phyloP scores from a whole-genome alignment of 2,888 invertebrate species.

The Lagria hirta region DNA sequence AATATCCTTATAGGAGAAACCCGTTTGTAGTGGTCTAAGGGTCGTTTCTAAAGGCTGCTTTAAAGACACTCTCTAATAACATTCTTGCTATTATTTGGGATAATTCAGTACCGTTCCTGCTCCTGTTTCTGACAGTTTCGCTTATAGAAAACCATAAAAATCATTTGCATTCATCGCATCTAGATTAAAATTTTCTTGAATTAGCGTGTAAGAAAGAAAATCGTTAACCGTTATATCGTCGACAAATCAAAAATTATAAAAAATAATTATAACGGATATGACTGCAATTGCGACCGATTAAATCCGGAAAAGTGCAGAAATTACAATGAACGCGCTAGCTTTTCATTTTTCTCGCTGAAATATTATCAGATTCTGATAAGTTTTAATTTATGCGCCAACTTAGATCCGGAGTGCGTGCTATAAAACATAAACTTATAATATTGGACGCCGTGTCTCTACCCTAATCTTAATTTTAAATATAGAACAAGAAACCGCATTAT shows the following conservation, averaged over 20 bases:
- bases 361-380: slow-evolving; percentile 22
- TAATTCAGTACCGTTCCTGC: slow-evolving; percentile 19
- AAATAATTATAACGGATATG: no score
- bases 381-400: slow-evolving; percentile 23
- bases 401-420: slow-evolving; percentile 17
- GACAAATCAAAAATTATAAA: no score
- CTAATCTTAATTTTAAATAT: no score
- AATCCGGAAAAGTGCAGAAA: slow-evolving; percentile 29
- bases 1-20: slow-evolving; percentile 23
- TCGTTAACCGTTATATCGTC: no score
- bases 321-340: slow-evolving; percentile 30
- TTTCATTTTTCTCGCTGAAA: slow-evolving; percentile 27
- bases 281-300: slow-evolving; percentile 34
- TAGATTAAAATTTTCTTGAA: slow-evolving; percentile 9
- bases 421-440: slow-evolving; percentile 15
- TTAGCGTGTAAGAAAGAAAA: no score
- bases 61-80: slow-evolving; percentile 24
- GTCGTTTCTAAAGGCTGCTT: slow-evolving; percentile 22
- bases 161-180: slow-evolving; percentile 15
- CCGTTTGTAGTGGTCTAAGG: slow-evolving; percentile 22
- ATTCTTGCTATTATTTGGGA: slow-evolving; percentile 19
- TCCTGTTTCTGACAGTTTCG: slow-evolving; percentile 22
- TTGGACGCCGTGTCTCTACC: no score
- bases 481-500: no score
- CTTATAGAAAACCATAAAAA: slow-evolving; percentile 20